Base-by-base conservation (phyloP, 2,888 invertebrate genomes). In the Drosophila pegasa region DNA sequence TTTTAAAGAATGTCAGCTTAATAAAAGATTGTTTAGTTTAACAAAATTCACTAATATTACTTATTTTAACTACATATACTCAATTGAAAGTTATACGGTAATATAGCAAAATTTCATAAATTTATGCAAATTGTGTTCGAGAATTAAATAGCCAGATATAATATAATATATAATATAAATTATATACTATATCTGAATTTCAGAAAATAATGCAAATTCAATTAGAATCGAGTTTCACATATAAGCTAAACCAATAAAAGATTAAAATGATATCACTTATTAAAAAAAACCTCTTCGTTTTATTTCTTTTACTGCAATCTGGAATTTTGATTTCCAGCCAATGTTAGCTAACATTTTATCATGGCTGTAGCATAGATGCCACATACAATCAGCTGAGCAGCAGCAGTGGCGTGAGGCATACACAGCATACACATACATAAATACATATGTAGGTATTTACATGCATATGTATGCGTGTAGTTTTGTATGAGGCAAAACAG, bases 261-360 rank as follows among this genome's bases (percentile, higher is more conserved):
- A 41, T 8, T 3, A 9, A n/a, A 16, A n/a, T n/a, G n/a, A n/a
- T 22, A 22, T 22, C 3, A 5, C 25, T 43, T 2, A 45, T 18
- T 29, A 1, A 18, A 45, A 45, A 29, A 9, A 41, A 20, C 12
- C 20, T 43, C 8, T 43, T 9, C 16, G 12, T 8, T 2, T 18
- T 10, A 22, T 41, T 14, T 31, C 1, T 4, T 12, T 14, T 41
- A 16, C 16, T 16, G 2, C 14, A 35, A 35, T 35, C 14, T n/a
- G 3, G 5, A 10, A 27, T 25, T 16, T 29, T 12, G 6, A 27
- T 27, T 27, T 27, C 45, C 27, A 45, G 27, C 3, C 10, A 27
- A 45, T 18, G 47, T 64, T 45, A 52, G 55, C 78, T 65, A 82
- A 85, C 64, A 65, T 82, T 82, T 85, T 75, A 37, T 14, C 35